Evolutionary conservation across 2,113 vertebrate genomes (phyloP), one percentile per base, ranked within the genome.

Genomic region (Oryzias woworae): DNA sequence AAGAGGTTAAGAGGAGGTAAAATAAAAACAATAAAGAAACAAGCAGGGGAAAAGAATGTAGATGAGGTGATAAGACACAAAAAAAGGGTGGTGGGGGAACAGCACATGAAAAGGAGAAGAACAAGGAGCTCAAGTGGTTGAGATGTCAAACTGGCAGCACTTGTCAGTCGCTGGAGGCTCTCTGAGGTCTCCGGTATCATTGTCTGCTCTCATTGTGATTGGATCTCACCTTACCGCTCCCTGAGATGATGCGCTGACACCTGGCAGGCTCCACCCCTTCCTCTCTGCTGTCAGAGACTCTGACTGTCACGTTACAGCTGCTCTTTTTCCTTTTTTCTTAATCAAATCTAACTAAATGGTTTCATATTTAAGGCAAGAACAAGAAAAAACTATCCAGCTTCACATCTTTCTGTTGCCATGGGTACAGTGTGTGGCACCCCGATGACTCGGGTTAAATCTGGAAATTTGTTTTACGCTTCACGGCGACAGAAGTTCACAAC

Each of bases 131-230:
- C 23, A 46, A 22, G 70, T 71, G 55, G 69, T 58, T 46, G 55
- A 77, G 78, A 78, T 73, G 77, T 80, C 64, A 86, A 72, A 60
- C 49, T 48, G 20, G 53, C 73, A 77, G 85, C 82, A 84, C 72
- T 81, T 78, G 85, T 51, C 49, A 80, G 64, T 46, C 47, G 77
- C 75, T 59, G 71, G 62, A 47, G 55, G 73, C 87, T 71, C 74
- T 82, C 73, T 23, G 71, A 59, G 58, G 71, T 76, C 77, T 90
- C 83, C 73, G 61, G 77, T 88, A 71, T 80, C 81, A 56, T n/a
- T 5, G 52, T 68, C 60, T 23, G 58, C 52, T 58, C 71, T 53
- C 10, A 22, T 65, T 64, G 51, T 62, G 73, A 69, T 69, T 66
- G 58, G 69, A 64, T 85, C 79, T 80, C 77, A 71, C 47, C 68